Conservation (phyloP, 2,888 invertebrate species). For the Phymatocera aterrima region DNA sequence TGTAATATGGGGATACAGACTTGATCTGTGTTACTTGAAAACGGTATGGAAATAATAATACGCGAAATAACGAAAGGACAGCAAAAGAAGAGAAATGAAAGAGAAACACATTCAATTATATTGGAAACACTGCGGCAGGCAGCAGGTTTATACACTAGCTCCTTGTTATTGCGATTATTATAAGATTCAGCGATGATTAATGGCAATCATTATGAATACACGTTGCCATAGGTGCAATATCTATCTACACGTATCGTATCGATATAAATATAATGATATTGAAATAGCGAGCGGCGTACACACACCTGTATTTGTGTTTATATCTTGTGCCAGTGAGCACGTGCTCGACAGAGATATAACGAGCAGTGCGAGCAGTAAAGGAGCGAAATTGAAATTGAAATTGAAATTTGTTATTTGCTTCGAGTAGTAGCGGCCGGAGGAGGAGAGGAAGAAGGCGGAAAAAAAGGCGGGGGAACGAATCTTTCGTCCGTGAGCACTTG, state of each 20-base stretch:
- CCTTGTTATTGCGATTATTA: background rate
- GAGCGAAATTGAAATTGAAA: background rate
- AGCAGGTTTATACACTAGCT: background rate
- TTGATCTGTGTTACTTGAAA: too few relatives aligned
- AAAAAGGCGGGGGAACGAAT: background rate
- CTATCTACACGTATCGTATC: too few relatives aligned
- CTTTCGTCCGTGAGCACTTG: background rate
- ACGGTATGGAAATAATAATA: too few relatives aligned
- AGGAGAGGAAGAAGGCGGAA: too few relatives aligned
- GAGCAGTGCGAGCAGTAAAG: background rate
- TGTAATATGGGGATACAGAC: too few relatives aligned
- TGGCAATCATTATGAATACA: too few relatives aligned
- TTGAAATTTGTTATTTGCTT: slow-evolving; percentile 1
- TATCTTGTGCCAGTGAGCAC: slow-evolving; percentile 42
- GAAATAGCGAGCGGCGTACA: background rate
- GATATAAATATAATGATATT: background rate
- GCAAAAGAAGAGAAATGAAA: too few relatives aligned
- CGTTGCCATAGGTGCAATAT: too few relatives aligned
- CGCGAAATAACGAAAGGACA: too few relatives aligned
- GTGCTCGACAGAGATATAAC: slow-evolving; percentile 32
- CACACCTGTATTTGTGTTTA: slow-evolving; percentile 47
- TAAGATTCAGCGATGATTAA: too few relatives aligned
- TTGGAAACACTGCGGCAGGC: background rate
- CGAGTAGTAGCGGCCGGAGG: too few relatives aligned
- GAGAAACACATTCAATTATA: background rate